Percentiles rank a stretch among this genome's conserved stretches.
Evolutionary conservation across 2,888 invertebrate species (phyloP).

Genomic region (Meteorus colon): DNA sequence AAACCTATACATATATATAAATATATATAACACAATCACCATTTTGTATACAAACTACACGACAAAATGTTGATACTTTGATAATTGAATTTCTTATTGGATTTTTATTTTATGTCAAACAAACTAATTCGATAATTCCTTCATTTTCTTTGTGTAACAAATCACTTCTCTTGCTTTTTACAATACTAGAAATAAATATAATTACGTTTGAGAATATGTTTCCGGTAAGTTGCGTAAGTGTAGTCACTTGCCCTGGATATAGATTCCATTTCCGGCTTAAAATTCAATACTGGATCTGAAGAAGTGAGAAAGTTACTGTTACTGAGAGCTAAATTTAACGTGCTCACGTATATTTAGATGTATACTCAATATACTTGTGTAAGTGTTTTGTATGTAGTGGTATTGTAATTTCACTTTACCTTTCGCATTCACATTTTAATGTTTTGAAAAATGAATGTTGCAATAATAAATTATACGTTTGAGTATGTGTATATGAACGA

Average conservation of each 20-base stretch:
- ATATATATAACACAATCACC: background rate
- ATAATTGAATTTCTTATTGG: background rate
- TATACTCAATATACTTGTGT: background rate
- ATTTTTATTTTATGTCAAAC: background rate
- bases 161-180: background rate
- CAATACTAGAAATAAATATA: background rate
- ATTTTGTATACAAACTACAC: constrained; percentile 12
- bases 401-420: constrained; percentile 41
- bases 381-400: background rate
- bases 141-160: background rate
- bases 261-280: constrained; percentile 37
- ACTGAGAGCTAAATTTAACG: constrained; percentile 41
- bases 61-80: background rate
- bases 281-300: constrained; percentile 42
- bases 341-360: constrained; percentile 16
- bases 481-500: background rate
- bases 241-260: constrained; percentile 31
- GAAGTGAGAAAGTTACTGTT: constrained; percentile 44
- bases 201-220: constrained; percentile 15
- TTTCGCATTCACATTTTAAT: constrained; percentile 26
- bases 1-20: background rate
- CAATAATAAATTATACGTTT: constrained; percentile 15
- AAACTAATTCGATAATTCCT: background rate
- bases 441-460: constrained; percentile 12
- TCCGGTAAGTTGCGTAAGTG: constrained; percentile 42